Evolutionary conservation across 2,888 invertebrate genomes (phyloP), one percentile per base, ranked within the genome.

Genomic region (Ctenicera cuprea): DNA sequence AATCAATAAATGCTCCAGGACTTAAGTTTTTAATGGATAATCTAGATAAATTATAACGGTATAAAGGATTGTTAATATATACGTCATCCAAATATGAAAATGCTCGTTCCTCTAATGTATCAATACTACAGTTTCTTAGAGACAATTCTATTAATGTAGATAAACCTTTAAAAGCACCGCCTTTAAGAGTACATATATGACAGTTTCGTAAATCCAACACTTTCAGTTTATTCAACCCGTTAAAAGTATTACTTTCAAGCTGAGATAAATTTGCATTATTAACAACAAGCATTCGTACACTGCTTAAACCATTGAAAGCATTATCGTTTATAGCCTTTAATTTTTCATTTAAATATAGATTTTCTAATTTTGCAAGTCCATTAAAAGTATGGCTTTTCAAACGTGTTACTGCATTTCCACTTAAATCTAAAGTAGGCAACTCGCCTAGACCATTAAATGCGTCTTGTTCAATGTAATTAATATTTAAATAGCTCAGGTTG

Each of bases 371-470:
- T 26, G 63, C 45, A 30, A 64, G 12, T 0, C 63, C 63, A 7
- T 14, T 45, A 30, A 64, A 64, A 8, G 14, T 11, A 8, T 64
- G 8, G 14, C 11, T 14, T 7, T 26, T 11, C 5, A 64, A 43
- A 14, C n/a, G 45, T 30, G n/a, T 43, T 9, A 64, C 3, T 8
- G 9, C 7, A 18, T 45, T 64, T 20, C 12, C 43, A 9, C 43
- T 14, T 12, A 64, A 45, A 64, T 64, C 43, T 48, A 64, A 33
- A 14, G 30, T 45, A n/a, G n/a, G n/a, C n/a, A n/a, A n/a, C 7
- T 26, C 5, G 9, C 5, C 14, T 5, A 64, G 18, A 3, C 63
- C 63, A 11, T 33, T 64, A 33, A 64, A 64, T 11, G 30, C 16
- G 3, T 30, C 33, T 0, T n/a, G 1, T 33, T n/a, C 30, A 12